Percentiles rank a stretch among this genome's conserved stretches.
Conservation (phyloP, 2,888 invertebrate genomes). For the Synergus japonicus region DNA sequence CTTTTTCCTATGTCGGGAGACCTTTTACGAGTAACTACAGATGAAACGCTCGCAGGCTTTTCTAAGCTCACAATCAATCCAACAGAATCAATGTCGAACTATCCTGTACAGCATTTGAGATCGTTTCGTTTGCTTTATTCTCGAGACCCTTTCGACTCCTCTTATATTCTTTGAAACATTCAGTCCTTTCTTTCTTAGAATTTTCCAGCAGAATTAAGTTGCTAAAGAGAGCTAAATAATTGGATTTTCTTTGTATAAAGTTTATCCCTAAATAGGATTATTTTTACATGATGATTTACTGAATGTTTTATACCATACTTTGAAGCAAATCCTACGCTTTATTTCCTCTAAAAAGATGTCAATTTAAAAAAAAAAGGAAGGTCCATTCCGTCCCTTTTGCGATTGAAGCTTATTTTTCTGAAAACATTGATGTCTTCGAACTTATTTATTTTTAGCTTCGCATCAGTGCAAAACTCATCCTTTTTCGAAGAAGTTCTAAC, state of each 20-base stretch:
- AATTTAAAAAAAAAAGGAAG: too few relatives aligned
- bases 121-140: constrained; percentile 29
- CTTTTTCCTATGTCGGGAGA: constrained; percentile 42
- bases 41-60: constrained; percentile 48
- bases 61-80: constrained; percentile 50
- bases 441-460: not conserved
- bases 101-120: constrained; percentile 42
- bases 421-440: not conserved
- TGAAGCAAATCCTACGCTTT: not conserved
- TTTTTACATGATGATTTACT: too few relatives aligned
- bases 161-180: constrained; percentile 17
- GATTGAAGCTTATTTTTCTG: not conserved
- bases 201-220: not conserved
- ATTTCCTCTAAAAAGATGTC: not conserved
- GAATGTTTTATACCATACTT: not conserved
- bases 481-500: constrained; percentile 16
- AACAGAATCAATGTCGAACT: constrained; percentile 53
- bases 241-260: not conserved
- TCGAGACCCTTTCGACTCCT: not conserved
- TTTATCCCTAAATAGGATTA: not conserved
- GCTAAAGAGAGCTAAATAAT: not conserved
- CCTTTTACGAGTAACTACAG: constrained; percentile 49
- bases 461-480: constrained; percentile 22
- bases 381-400: too few relatives aligned
- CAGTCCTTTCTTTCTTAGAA: not conserved